Evolutionary conservation across 2,888 invertebrate genomes (phyloP), one percentile per base, ranked within the genome.

Genomic region (Abrostola tripartita): DNA sequence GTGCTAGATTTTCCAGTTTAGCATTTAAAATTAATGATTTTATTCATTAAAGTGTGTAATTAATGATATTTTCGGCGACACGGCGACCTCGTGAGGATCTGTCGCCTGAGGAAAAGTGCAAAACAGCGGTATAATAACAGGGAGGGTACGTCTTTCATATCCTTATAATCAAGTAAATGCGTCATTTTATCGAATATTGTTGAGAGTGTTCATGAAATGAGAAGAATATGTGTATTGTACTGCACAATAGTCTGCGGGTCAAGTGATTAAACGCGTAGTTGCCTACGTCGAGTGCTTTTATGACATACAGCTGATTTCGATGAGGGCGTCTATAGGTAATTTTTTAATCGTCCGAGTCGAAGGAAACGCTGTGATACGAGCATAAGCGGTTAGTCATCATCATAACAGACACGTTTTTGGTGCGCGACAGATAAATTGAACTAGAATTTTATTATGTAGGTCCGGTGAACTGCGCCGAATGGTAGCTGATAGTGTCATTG

Each of bases 131-230:
- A 86, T 87, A 94, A 87, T 90, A 92, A 92, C 92, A 92, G 92
- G 93, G 94, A 94, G 94, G 95, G 95, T 95, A 95, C 90, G 95
- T 95, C 92, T 93, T 93, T 92, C 89, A 91, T 88, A 88, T 93
- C 90, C 91, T 88, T 91, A 79, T 88, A 92, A 89, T 93, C 88
- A 90, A 89, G 92, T 92, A 93, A 94, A 94, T 95, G 95, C 95
- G 95, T 95, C 93, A 95, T 94, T 93, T 93, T 93, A 92, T 90
- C 86, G 86, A 91, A 92, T 92, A 92, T 85, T 89, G 87, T 89
- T 76, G 79, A 82, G 81, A 85, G 85, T 83, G 79, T 84, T 83
- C 82, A 84, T 79, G 74, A 83, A 87, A 86, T 81, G 74, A 84
- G 79, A 82, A 80, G 83, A 83, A 85, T 84, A 79, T 61, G 65